A percentile compares a stretch with the other conserved stretches of the same genome.
Conservation (phyloP, 2,113 vertebrate genomes). For the Hippocampus abdominalis region DNA sequence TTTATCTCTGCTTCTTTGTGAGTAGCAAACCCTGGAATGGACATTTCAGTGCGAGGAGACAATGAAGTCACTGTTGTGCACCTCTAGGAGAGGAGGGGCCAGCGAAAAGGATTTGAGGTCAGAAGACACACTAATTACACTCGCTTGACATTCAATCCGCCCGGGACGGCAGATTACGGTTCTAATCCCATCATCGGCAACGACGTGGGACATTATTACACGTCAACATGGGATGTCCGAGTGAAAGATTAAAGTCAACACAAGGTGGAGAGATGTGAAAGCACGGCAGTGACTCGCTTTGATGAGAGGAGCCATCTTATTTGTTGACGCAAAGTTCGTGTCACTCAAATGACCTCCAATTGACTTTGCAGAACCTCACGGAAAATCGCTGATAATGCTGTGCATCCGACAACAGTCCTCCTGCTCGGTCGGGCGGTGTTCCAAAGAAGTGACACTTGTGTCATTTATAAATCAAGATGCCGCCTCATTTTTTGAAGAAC, state of each 20-base stretch:
- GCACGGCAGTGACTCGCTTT: background rate
- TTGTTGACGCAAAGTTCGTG: no score
- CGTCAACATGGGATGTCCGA: constrained; percentile 16
- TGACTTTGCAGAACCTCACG: no score
- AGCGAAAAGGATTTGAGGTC: constrained; percentile 41
- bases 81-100: constrained; percentile 5
- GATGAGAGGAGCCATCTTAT: no score
- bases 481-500: no score
- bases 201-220: constrained; percentile 16
- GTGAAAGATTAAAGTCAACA: background rate
- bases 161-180: constrained; percentile 42
- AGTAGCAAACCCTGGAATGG: background rate
- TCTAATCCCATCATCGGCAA: constrained; percentile 40
- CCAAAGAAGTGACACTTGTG: no score
- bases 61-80: constrained; percentile 30
- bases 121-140: constrained; percentile 46
- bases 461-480: no score
- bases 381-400: no score
- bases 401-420: no score
- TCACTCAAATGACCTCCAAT: no score
- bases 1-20: background rate
- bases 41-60: constrained; percentile 1
- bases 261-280: background rate
- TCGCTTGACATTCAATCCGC: constrained; percentile 47
- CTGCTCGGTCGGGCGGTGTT: no score